phyloP scores from a whole-genome alignment of 2,888 invertebrate genomes.

The Chymomyza amoena region DNA sequence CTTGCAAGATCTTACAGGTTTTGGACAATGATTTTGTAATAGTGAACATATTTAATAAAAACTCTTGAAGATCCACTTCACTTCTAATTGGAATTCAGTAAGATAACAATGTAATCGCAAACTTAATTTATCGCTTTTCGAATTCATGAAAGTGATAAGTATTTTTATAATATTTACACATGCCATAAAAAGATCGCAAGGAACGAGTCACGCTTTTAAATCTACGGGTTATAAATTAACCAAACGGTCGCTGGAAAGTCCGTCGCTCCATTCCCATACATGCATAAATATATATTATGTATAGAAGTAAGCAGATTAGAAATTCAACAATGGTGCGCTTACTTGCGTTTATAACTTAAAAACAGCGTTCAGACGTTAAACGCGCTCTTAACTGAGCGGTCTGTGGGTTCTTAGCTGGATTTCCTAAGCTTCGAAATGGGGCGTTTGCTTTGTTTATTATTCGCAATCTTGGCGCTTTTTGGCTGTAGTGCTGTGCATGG shows the following conservation, averaged over 20 bases:
- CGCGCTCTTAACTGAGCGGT: neutral
- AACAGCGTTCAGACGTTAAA: neutral
- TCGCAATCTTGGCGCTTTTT: neutral
- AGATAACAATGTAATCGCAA: neutral
- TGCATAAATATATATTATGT: neutral
- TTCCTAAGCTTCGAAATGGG: neutral
- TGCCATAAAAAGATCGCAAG: neutral
- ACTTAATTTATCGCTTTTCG: neutral
- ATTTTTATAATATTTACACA: neutral
- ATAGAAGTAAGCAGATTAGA: neutral
- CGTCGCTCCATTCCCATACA: neutral
- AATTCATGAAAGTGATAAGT: neutral
- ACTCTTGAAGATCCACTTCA: neutral
- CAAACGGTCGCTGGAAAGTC: neutral
- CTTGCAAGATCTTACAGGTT: slow-evolving; percentile 78
- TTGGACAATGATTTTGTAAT: slow-evolving; percentile 22
- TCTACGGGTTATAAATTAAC: neutral
- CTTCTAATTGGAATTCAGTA: neutral
- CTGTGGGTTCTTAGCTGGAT: neutral
- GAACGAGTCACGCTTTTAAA: neutral
- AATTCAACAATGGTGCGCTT: neutral
- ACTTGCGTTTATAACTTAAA: neutral
- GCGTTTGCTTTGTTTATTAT: neutral
- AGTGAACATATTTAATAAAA: neutral
- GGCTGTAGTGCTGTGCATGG: neutral